phyloP scores from a whole-genome alignment of 2,888 invertebrate genomes.

The Dastarcus helophoroides region DNA sequence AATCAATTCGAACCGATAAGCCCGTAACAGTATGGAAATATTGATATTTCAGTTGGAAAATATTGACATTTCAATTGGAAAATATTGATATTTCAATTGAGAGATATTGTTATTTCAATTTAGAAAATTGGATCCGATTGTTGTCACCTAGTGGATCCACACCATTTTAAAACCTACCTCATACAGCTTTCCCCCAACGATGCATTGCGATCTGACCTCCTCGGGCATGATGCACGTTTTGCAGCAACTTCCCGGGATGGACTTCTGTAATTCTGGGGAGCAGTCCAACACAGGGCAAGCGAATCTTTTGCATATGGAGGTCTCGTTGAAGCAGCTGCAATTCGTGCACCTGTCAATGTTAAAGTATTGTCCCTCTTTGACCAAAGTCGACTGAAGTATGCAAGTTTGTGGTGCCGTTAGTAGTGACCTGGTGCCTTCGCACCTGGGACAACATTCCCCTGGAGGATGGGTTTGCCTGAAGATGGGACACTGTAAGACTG shows the following conservation, averaged over 20 bases:
- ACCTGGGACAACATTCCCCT: conserved; percentile 66
- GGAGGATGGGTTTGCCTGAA: conserved; percentile 56
- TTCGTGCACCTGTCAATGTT: conserved; percentile 63
- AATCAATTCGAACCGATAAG: too few relatives aligned
- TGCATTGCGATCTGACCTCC: conserved; percentile 55
- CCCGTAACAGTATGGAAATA: too few relatives aligned
- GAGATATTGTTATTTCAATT: too few relatives aligned
- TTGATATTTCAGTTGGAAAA: too few relatives aligned
- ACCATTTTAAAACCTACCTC: conserved; percentile 43
- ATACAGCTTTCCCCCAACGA: conserved; percentile 51
- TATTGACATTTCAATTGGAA: too few relatives aligned
- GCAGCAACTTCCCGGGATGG: conserved; percentile 59
- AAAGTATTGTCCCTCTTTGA: conserved; percentile 21
- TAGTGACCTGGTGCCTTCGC: conserved; percentile 40
- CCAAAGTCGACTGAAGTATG: conserved; percentile 31
- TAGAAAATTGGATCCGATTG: conserved; percentile 4
- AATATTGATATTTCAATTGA: too few relatives aligned
- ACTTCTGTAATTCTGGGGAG: conserved; percentile 56
- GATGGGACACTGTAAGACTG: conserved; percentile 72
- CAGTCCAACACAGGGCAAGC: conserved; percentile 90
- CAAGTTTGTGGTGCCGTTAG: conserved; percentile 40
- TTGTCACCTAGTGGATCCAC: not conserved
- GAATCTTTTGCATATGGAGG: conserved; percentile 64
- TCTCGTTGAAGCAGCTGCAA: conserved; percentile 72
- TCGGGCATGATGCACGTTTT: conserved; percentile 63